These are phyloP conservation scores for Apis florea DNA, from an alignment of 1,140 invertebrate genomes.

Conservation along the genomic window DNA sequence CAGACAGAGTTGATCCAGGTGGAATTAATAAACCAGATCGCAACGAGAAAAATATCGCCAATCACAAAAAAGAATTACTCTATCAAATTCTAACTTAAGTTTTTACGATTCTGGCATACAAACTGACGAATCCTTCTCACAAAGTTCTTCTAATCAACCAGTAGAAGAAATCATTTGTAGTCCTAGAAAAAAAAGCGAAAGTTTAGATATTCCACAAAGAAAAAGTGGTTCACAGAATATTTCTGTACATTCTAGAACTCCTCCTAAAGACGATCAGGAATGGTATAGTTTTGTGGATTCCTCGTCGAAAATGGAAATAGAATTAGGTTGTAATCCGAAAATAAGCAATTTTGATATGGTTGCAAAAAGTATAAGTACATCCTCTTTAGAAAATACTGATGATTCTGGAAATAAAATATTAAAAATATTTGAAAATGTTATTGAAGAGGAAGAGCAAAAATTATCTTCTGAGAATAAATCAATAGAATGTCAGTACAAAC, in stretches of 20 bases:
- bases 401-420: constrained; percentile 7
- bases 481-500: neutral
- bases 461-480: neutral
- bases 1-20: constrained; percentile 79
- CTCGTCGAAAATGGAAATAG: constrained; percentile 47
- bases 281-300: constrained; percentile 60
- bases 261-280: constrained; percentile 34
- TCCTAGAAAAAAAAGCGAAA: constrained; percentile 68
- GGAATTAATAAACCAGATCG: constrained; percentile 61
- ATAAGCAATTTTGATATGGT: constrained; percentile 66
- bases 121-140: constrained; percentile 57
- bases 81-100: neutral
- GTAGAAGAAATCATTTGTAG: constrained; percentile 47
- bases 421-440: constrained; percentile 41
- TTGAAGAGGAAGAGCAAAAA: constrained; percentile 29
- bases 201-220: constrained; percentile 67
- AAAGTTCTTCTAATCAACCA: constrained; percentile 36
- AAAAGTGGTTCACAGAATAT: constrained; percentile 49
- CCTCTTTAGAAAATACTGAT: neutral
- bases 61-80: neutral
- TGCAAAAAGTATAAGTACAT: constrained; percentile 40
- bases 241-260: constrained; percentile 49
- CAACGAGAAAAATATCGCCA: neutral
- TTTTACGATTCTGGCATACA: constrained; percentile 65
- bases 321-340: constrained; percentile 67